Evolutionary conservation across 2,888 invertebrate species (phyloP).

Genomic region (Petrophora chlorosata): DNA sequence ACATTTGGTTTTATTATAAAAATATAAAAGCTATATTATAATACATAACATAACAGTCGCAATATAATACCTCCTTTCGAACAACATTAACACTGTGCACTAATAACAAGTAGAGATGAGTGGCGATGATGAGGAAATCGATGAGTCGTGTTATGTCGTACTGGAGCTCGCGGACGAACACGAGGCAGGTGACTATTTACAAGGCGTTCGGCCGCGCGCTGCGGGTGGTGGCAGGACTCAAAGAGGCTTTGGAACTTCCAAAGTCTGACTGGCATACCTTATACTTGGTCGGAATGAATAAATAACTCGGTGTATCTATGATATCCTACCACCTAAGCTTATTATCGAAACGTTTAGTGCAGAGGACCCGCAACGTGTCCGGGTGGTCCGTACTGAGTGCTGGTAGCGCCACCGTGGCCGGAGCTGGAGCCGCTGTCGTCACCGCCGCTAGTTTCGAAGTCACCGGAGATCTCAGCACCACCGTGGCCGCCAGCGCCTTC

Average conservation of each 20-base stretch:
- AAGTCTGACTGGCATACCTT: constrained; percentile 13
- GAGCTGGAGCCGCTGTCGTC: constrained; percentile 55
- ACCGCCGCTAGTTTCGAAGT: constrained; percentile 63
- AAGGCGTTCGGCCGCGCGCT: constrained; percentile 58
- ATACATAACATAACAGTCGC: constrained; percentile 81
- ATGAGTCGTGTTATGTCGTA: constrained; percentile 49
- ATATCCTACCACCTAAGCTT: constrained; percentile 57
- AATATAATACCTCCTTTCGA: constrained; percentile 70
- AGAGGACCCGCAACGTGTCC: constrained; percentile 78
- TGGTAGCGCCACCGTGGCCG: constrained; percentile 66
- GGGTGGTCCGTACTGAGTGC: constrained; percentile 80
- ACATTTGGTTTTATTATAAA: constrained; percentile 76
- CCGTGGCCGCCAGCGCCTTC: constrained; percentile 56
- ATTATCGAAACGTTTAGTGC: constrained; percentile 58
- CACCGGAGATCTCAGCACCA: constrained; percentile 58
- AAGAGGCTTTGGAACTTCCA: constrained; percentile 15
- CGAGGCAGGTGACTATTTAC: constrained; percentile 69
- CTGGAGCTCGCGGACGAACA: constrained; percentile 53
- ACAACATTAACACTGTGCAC: constrained; percentile 79
- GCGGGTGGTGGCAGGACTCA: constrained; percentile 44
- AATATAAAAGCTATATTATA: constrained; percentile 76
- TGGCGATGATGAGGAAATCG: constrained; percentile 58
- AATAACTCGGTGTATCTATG: constrained; percentile 53
- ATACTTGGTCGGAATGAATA: constrained; percentile 51
- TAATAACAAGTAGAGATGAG: constrained; percentile 78